Evolutionary conservation across 2,888 invertebrate genomes (phyloP).

Genomic region (Onthophagus sagittarius): DNA sequence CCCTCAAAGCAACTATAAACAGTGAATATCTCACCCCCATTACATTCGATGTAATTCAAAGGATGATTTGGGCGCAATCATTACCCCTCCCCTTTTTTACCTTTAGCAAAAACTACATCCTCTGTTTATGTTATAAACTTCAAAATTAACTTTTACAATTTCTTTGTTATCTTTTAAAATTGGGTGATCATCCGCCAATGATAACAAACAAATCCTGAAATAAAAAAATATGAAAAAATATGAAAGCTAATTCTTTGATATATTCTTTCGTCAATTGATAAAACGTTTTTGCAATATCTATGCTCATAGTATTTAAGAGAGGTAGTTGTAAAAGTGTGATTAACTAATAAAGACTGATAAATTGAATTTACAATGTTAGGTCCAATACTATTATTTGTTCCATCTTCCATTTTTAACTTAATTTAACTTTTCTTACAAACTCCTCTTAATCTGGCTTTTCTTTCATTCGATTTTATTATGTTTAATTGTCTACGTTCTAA

Average conservation of each 20-base stretch:
- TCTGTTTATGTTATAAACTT: conserved; percentile 65
- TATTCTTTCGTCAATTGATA: conserved; percentile 54
- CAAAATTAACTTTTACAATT: conserved; percentile 64
- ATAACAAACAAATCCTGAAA: conserved; percentile 76
- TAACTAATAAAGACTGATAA: conserved; percentile 25
- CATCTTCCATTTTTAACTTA: too few species aligned
- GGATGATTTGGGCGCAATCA: conserved; percentile 65
- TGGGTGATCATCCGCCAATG: conserved; percentile 75
- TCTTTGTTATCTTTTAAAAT: conserved; percentile 57
- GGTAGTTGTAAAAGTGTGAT: conserved; percentile 54
- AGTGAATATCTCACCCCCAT: conserved; percentile 59
- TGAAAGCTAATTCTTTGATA: conserved; percentile 78
- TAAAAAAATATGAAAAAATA: too few species aligned
- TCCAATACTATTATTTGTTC: conserved; percentile 32
- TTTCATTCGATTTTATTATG: conserved; percentile 52
- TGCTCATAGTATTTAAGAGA: conserved; percentile 74
- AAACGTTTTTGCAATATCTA: conserved; percentile 61
- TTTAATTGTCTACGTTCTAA: conserved; percentile 54
- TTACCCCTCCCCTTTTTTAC: conserved; percentile 86
- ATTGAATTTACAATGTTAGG: conserved; percentile 15
- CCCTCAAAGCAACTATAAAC: conserved; percentile 75
- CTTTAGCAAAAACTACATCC: conserved; percentile 80
- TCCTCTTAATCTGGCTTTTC: conserved; percentile 46
- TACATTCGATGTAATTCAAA: conserved; percentile 68
- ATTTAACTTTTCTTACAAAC: conserved; percentile 22